Conservation (phyloP, 1,140 invertebrate species). For the Drosophila pruinosa region DNA sequence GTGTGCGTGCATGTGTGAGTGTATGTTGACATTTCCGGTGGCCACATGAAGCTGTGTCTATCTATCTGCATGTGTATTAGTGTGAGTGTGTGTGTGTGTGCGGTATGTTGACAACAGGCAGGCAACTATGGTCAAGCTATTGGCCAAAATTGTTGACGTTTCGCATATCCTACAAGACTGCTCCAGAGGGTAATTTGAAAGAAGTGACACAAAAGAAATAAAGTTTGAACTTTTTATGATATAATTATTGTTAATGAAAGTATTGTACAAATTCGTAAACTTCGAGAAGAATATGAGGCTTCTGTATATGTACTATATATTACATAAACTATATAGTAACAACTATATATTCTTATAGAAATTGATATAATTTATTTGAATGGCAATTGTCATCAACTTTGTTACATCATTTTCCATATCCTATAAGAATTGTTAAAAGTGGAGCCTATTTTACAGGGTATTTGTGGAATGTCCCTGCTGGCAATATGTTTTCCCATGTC, state of each 20-base stretch:
- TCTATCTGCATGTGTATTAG: background rate
- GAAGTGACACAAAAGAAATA: background rate
- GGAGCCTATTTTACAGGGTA: conserved; percentile 23
- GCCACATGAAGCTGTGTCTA: conserved; percentile 34
- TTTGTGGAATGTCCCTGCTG: background rate
- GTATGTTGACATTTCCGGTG: conserved; percentile 49
- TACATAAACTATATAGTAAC: too few relatives aligned
- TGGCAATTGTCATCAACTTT: too few relatives aligned
- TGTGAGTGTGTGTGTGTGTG: conserved; percentile 8
- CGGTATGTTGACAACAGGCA: conserved; percentile 33
- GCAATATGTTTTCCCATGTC: background rate
- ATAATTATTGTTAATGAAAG: too few relatives aligned
- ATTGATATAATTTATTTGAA: too few relatives aligned
- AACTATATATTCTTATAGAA: too few relatives aligned
- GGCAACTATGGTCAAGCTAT: conserved; percentile 40
- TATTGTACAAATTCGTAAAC: too few relatives aligned
- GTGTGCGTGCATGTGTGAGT: conserved; percentile 1
- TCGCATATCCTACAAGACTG: conserved; percentile 17
- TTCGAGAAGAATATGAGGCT: too few relatives aligned
- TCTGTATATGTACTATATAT: too few relatives aligned
- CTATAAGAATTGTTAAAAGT: too few relatives aligned
- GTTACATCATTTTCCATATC: background rate
- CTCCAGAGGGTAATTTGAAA: background rate
- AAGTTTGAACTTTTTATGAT: too few relatives aligned
- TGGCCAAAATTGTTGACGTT: conserved; percentile 40